phyloP scores from a whole-genome alignment of 2,888 invertebrate genomes.

The Drosophila nr. perissopoda region DNA sequence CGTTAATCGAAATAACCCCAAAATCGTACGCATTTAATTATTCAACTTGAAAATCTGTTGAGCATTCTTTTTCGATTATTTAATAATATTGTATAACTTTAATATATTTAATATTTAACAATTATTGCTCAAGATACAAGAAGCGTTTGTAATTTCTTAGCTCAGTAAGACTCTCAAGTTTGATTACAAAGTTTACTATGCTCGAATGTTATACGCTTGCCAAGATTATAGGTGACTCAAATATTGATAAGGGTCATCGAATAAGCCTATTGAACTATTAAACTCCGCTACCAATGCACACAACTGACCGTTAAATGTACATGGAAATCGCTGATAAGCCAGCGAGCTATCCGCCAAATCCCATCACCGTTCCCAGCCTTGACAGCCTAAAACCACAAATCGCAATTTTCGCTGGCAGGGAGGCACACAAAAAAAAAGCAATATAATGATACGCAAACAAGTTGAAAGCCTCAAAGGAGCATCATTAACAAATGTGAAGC shows the following conservation, averaged over 20 bases:
- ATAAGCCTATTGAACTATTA: conserved; percentile 56
- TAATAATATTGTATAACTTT: too few relatives aligned
- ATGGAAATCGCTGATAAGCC: conserved; percentile 39
- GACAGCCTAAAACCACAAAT: conserved; percentile 13
- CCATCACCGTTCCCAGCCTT: conserved; percentile 12
- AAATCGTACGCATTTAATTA: background rate
- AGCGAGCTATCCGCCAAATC: conserved; percentile 30
- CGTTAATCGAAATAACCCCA: background rate
- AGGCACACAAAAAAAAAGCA: background rate
- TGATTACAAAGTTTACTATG: background rate
- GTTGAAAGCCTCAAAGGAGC: conserved; percentile 15
- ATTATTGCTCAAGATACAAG: background rate
- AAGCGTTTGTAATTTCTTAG: background rate
- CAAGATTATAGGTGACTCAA: conserved; percentile 32
- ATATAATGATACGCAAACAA: conserved; percentile 23
- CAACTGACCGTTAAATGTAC: conserved; percentile 37
- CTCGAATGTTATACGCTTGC: conserved; percentile 3
- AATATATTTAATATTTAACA: background rate
- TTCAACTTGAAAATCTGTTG: too few relatives aligned
- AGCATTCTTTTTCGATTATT: too few relatives aligned
- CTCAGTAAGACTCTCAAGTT: background rate
- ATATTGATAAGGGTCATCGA: conserved; percentile 51
- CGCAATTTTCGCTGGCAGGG: conserved; percentile 6
- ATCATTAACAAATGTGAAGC: conserved; percentile 39
- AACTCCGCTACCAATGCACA: conserved; percentile 26